phyloP scores from a whole-genome alignment of 2,113 vertebrate species.

The Piprites chloris region DNA sequence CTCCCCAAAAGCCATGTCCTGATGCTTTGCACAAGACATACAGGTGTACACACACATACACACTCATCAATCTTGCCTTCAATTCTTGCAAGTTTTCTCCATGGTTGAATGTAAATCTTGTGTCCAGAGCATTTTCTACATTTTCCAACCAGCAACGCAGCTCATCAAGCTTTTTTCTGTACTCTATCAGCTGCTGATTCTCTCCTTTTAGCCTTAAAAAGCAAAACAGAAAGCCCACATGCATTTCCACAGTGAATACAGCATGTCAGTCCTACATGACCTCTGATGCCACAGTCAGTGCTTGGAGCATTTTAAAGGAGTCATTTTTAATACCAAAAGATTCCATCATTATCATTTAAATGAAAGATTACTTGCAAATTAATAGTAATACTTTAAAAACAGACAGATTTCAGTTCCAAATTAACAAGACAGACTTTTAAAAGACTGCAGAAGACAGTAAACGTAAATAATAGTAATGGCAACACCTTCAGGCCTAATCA shows the following conservation, averaged over 20 bases:
- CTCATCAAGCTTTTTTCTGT: slow-evolving; percentile 75
- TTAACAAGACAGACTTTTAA: background rate
- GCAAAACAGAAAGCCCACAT: background rate
- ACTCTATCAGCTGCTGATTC: slow-evolving; percentile 77
- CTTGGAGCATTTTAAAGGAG: background rate
- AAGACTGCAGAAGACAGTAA: background rate
- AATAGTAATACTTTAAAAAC: background rate
- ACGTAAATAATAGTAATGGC: background rate
- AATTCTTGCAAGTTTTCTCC: slow-evolving; percentile 81
- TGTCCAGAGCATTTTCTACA: slow-evolving; percentile 71
- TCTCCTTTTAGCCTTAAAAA: slow-evolving; percentile 78
- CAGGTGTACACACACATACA: background rate
- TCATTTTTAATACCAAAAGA: background rate
- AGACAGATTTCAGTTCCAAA: background rate
- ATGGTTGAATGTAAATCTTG: slow-evolving; percentile 66
- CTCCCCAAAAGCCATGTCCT: background rate
- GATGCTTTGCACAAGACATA: background rate
- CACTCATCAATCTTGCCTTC: slow-evolving; percentile 72
- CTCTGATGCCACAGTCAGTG: background rate
- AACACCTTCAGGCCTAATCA: background rate
- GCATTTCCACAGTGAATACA: background rate
- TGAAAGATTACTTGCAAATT: background rate
- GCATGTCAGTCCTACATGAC: background rate
- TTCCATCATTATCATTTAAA: background rate
- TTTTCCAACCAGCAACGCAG: slow-evolving; percentile 83